Percentiles rank a stretch among this genome's conserved stretches.
phyloP scores from a whole-genome alignment of 2,113 vertebrate genomes.

The Crypturellus undulatus region DNA sequence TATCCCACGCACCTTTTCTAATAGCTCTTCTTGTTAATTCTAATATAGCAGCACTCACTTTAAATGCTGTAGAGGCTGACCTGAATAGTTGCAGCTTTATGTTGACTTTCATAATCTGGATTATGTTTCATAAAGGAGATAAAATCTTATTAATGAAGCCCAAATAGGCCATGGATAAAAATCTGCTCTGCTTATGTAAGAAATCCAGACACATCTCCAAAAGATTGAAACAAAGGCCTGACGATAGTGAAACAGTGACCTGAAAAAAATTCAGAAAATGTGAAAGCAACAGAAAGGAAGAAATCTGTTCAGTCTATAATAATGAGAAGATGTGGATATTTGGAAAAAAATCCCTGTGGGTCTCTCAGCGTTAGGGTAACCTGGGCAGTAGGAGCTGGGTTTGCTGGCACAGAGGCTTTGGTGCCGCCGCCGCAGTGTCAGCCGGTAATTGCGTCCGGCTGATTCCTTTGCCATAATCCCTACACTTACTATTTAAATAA shows the following conservation, averaged over 20 bases:
- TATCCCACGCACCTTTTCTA: background rate
- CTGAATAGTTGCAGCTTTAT: constrained; percentile 3
- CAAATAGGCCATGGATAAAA: background rate
- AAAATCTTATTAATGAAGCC: constrained; percentile 30
- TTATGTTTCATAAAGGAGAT: background rate
- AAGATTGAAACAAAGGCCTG: background rate
- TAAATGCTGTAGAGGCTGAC: constrained; percentile 17
- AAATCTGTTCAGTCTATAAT: background rate
- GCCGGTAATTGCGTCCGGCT: background rate
- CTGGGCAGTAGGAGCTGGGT: background rate
- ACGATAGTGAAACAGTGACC: background rate
- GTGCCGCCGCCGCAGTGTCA: background rate
- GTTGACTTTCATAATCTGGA: constrained; percentile 3
- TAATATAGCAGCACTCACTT: background rate
- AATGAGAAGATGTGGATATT: background rate
- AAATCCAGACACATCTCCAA: background rate
- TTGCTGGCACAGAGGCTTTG: background rate
- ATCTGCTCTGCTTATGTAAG: background rate
- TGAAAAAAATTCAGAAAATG: background rate
- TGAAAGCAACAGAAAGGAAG: background rate
- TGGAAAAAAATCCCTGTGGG: background rate
- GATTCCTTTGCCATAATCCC: constrained; percentile 12
- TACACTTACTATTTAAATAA: background rate
- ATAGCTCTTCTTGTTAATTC: constrained; percentile 45
- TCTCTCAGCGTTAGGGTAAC: background rate